Conservation (phyloP, 2,113 vertebrate genomes). For the Apteryx owenii region DNA sequence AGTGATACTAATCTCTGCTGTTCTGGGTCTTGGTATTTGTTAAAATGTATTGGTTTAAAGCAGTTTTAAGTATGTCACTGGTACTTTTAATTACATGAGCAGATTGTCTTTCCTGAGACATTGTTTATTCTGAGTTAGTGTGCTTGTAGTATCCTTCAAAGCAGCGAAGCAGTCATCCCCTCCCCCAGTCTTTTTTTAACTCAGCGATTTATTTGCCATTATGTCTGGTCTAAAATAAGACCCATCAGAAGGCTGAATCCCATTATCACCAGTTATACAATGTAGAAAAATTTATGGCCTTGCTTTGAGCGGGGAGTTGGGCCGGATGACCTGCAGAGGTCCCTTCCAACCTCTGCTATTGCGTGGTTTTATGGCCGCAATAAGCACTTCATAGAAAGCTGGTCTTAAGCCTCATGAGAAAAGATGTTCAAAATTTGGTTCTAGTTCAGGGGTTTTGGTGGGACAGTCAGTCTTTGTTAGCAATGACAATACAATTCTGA, state of each 20-base stretch:
- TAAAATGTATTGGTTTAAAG: background rate
- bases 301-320: background rate
- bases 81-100: background rate
- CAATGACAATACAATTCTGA: background rate
- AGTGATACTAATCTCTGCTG: background rate
- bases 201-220: background rate
- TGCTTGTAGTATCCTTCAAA: background rate
- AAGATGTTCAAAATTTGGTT: background rate
- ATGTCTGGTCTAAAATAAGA: background rate
- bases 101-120: background rate
- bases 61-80: background rate
- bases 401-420: background rate
- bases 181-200: background rate
- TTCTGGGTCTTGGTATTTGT: background rate
- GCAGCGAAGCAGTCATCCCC: background rate
- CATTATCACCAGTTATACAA: background rate
- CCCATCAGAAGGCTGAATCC: background rate
- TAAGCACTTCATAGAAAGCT: background rate
- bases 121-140: background rate
- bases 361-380: background rate
- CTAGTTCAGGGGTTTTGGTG: background rate
- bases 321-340: background rate
- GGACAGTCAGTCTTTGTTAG: background rate
- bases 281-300: background rate
- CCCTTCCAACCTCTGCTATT: background rate